phyloP scores from a whole-genome alignment of 2,113 vertebrate species.

The Colossoma macropomum region DNA sequence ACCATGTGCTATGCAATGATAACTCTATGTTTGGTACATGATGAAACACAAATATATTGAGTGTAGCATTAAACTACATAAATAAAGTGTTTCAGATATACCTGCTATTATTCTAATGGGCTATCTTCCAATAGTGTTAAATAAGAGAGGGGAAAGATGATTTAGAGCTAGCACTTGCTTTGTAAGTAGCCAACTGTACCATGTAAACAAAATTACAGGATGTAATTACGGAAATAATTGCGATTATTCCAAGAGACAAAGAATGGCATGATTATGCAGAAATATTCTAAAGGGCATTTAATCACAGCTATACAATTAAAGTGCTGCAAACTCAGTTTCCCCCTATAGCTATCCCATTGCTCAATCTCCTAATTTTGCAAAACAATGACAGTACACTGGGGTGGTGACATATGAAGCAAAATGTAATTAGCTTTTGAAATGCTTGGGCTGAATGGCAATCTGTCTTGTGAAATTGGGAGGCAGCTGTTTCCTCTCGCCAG shows the following conservation, averaged over 20 bases:
- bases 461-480: constrained; percentile 57
- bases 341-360: constrained; percentile 50
- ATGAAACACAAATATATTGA: not conserved
- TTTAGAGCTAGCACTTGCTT: constrained; percentile 31
- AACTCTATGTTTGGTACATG: not conserved
- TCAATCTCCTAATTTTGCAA: constrained; percentile 50
- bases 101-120: constrained; percentile 16
- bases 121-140: constrained; percentile 30
- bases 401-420: constrained; percentile 57
- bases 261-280: constrained; percentile 45
- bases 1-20: not conserved
- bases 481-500: constrained; percentile 48
- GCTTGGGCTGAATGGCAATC: constrained; percentile 56
- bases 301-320: constrained; percentile 53
- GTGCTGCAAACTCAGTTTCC: constrained; percentile 36
- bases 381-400: constrained; percentile 59
- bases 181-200: constrained; percentile 38
- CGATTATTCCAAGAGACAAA: constrained; percentile 32
- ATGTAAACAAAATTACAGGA: constrained; percentile 49
- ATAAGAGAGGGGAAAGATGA: constrained; percentile 29
- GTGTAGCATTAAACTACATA: not conserved
- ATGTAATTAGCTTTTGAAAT: constrained; percentile 62
- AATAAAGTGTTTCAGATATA: constrained; percentile 4
- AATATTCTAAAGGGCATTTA: constrained; percentile 52
- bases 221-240: constrained; percentile 37